Percentiles rank a stretch among this genome's conserved stretches.
Conservation (phyloP, 2,888 invertebrate genomes). For the Dolomedes plantarius region DNA sequence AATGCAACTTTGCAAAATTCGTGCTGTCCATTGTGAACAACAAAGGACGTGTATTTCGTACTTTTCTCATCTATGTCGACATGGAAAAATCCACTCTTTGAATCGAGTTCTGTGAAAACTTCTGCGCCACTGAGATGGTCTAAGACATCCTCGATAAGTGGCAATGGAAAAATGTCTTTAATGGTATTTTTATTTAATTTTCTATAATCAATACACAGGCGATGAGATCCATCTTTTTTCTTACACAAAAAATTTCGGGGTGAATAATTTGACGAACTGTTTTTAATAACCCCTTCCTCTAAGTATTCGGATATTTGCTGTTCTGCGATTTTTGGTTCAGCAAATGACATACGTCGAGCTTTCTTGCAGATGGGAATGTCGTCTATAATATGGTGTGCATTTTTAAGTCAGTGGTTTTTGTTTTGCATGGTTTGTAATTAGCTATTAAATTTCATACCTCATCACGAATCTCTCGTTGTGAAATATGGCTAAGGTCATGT, state of each 20-base stretch:
- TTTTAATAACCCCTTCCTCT: neutral
- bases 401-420: neutral
- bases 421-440: neutral
- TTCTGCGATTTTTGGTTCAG: neutral
- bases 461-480: too few species aligned
- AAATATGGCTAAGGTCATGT: too few species aligned
- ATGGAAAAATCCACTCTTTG: conserved; percentile 11
- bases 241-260: too few species aligned
- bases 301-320: neutral
- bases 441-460: too few species aligned
- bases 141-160: too few species aligned
- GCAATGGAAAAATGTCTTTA: too few species aligned
- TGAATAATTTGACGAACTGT: neutral
- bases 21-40: neutral
- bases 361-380: neutral
- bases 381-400: neutral
- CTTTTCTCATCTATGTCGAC: neutral
- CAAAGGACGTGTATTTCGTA: conserved; percentile 20
- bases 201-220: neutral
- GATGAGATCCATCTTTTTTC: neutral
- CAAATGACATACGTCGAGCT: neutral
- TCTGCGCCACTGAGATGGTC: too few species aligned
- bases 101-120: neutral
- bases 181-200: neutral
- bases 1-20: neutral